Evolutionary conservation across 2,888 invertebrate species (phyloP), one percentile per base, ranked within the genome.

Genomic region (Blastobasis adustella): DNA sequence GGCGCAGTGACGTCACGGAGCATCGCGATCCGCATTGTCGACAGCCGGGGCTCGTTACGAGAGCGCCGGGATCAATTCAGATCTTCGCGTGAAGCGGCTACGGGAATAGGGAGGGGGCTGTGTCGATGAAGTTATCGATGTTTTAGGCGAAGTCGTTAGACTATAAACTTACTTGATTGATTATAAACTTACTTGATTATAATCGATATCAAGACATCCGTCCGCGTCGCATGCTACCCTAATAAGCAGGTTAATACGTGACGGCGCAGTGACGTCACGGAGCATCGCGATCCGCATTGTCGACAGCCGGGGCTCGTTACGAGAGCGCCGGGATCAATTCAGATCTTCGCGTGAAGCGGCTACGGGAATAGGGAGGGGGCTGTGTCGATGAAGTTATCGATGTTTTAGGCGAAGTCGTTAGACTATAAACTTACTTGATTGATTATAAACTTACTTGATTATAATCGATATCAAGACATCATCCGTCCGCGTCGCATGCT

Each of bases 11-110:
- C 23, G 23, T 23, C 23, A 23, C 23, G 23, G 23, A 23, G 23
- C 23, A 23, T 23, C 60, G 60, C 59, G 68, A 80, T 81, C 76
- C 79, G 78, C 81, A 82, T 80, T 81, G 82, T 81, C 76, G 68
- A 68, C 66, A 61, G 60, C 49, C 51, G 56, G 56, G 52, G 56
- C 61, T 74, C 67, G 72, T 68, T 69, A 69, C 63, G 59, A 46
- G 57, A 55, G 58, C 56, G 56, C 56, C 53, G 61, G 62, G 67
- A 71, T 76, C 77, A 67, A 76, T 80, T 72, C 76, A 62, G 61
- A 67, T 66, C 71, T 63, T 5, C 10, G 10, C 37, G 39, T 40
- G 10, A 10, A 38, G 38, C 51, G 47, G 42, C 10, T 4, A 10
- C 37, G 10, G 9, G 8, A 44, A 37, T 36, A 10, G 44, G 47